Conservation (phyloP, 1,140 invertebrate species). For the Aricia agestis region DNA sequence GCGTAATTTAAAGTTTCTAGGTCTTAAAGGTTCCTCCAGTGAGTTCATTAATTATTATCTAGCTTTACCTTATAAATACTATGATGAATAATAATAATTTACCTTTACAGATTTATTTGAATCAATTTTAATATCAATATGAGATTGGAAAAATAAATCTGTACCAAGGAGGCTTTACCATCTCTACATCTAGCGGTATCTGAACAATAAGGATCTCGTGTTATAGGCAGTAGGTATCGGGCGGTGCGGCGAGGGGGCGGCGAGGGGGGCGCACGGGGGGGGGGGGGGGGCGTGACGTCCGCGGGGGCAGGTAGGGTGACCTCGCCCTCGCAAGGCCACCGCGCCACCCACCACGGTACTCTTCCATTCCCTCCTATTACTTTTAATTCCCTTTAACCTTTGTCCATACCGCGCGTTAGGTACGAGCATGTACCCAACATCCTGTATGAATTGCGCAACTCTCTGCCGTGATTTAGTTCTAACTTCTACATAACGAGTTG, state of each 20-base stretch:
- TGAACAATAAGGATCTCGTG: conserved; percentile 5
- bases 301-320: conserved; percentile 49
- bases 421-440: not conserved
- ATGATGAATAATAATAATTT: no score
- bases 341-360: conserved; percentile 45
- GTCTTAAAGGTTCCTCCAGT: no score
- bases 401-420: not conserved
- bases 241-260: conserved; percentile 16
- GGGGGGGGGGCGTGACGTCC: conserved; percentile 45
- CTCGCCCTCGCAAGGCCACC: conserved; percentile 66
- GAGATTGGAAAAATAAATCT: not conserved
- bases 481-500: not conserved
- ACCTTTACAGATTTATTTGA: no score
- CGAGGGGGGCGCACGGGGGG: conserved; percentile 21
- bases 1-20: no score
- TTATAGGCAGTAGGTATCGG: conserved; percentile 17
- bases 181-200: not conserved
- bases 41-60: no score
- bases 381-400: conserved; percentile 12
- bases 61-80: no score
- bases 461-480: not conserved
- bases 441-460: not conserved
- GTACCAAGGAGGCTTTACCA: no score
- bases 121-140: not conserved
- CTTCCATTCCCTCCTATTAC: conserved; percentile 42